Evolutionary conservation across 2,113 vertebrate species (phyloP), one percentile per base, ranked within the genome.

Genomic region (Antechinus stuartii): DNA sequence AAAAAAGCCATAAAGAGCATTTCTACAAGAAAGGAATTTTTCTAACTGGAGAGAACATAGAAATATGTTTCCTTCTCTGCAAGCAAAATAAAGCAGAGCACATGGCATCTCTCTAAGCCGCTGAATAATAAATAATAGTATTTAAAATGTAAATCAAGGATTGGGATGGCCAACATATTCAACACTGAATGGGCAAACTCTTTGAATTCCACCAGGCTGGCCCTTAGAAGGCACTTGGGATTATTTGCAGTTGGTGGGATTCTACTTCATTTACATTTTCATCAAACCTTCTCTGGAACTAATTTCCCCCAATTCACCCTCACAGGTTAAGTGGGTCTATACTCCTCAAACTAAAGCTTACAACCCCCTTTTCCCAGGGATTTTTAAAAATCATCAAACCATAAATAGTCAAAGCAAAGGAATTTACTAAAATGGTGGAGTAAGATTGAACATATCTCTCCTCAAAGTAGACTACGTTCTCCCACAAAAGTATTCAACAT

Each of bases 1-100:
- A 52, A 89, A 97, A 96, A 97, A 94, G 97, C 95, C 95, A 95
- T 93, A 96, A 96, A 94, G 94, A 95, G 93, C 96, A 97, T 55
- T 94, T 96, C 96, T 89, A 92, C 89, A 96, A 96, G 35, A 95
- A 50, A 94, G 68, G 91, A 92, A 96, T 95, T 90, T 97, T 96
- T 94, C 89, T 90, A 90, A 92, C 92, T 30, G 23, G 76, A 96
- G 96, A 68, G 91, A 94, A 92, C 94, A 96, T 94, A 95, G 91
- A 96, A 98, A 90, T 26, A 90, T 30, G 46, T 90, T 52, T 90
- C 90, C 90, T 11, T 90, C 90, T 90, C 46, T 49, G 47, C 26
- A 84, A 84, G 68, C 35, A 84, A 76, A 84, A 95, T 92, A 47
- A 90, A 96, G 90, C 76, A 96, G 54, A 91, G 93, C 89, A 22